These are phyloP conservation scores for Bagarius yarrelli DNA, from an alignment of 2,113 vertebrate genomes.

Conservation along the genomic window DNA sequence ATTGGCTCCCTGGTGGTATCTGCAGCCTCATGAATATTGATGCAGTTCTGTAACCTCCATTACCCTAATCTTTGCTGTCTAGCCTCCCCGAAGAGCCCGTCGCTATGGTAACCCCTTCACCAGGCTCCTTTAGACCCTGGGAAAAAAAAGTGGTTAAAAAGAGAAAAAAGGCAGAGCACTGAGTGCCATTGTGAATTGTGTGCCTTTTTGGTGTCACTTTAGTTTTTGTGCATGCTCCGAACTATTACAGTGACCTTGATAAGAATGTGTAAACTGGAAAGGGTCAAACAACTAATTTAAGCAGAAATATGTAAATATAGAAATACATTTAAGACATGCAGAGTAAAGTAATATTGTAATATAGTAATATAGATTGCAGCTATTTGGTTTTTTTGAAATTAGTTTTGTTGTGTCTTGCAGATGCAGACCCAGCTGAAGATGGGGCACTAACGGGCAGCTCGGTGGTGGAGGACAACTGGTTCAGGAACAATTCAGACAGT, in stretches of 20 bases:
- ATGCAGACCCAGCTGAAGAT: constrained; percentile 91
- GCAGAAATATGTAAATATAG: too few relatives aligned
- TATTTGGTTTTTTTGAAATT: neutral
- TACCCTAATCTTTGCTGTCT: constrained; percentile 85
- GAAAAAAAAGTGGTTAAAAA: constrained; percentile 69
- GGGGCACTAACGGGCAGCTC: constrained; percentile 80
- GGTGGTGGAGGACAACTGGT: constrained; percentile 93
- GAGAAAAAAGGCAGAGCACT: constrained; percentile 56
- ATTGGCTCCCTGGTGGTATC: constrained; percentile 80
- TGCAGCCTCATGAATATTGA: constrained; percentile 81
- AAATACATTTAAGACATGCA: too few relatives aligned
- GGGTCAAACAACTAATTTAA: constrained; percentile 25
- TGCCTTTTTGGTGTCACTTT: constrained; percentile 2
- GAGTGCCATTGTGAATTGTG: constrained; percentile 28
- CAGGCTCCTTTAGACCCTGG: constrained; percentile 71
- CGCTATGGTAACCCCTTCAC: constrained; percentile 79
- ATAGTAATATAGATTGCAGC: too few relatives aligned
- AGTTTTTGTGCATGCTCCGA: neutral
- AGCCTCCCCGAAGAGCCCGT: constrained; percentile 79
- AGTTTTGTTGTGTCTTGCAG: constrained; percentile 66
- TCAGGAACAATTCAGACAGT: constrained; percentile 91
- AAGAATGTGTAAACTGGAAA: constrained; percentile 19
- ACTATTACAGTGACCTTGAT: neutral
- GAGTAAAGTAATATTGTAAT: too few relatives aligned
- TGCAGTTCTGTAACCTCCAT: constrained; percentile 81